These are phyloP conservation scores for Scaptomyza montana DNA, from an alignment of 1,140 invertebrate species.

Conservation along the genomic window DNA sequence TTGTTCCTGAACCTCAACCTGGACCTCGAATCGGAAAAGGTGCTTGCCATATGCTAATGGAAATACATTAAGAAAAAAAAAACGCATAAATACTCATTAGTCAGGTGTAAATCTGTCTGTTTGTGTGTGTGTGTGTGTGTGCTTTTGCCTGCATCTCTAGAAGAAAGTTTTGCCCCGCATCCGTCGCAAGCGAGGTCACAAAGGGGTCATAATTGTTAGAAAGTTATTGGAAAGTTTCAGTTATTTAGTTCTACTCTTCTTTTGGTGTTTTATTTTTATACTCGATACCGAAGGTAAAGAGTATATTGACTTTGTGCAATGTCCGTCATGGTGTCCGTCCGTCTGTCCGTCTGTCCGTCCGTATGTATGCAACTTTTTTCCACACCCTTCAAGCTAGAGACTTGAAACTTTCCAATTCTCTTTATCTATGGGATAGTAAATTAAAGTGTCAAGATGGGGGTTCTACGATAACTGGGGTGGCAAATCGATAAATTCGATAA, in stretches of 20 bases:
- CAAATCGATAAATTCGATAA: too few relatives aligned
- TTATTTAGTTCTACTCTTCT: constrained; percentile 23
- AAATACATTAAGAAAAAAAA: constrained; percentile 65
- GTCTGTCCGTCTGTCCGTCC: too few relatives aligned
- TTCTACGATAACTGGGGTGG: too few relatives aligned
- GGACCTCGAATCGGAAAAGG: constrained; percentile 27
- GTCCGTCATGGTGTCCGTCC: too few relatives aligned
- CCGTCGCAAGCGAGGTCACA: constrained; percentile 35
- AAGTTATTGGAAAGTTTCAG: constrained; percentile 64
- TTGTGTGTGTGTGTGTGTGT: constrained; percentile 13
- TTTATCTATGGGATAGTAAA: too few relatives aligned
- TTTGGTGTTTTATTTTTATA: not conserved
- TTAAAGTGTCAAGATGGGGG: too few relatives aligned
- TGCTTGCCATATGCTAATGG: constrained; percentile 68
- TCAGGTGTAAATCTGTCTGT: constrained; percentile 16
- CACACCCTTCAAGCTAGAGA: too few relatives aligned
- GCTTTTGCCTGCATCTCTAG: constrained; percentile 5
- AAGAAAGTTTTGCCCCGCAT: constrained; percentile 58
- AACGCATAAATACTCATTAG: constrained; percentile 79
- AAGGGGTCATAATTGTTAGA: constrained; percentile 65
- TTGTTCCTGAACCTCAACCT: not conserved
- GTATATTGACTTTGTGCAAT: too few relatives aligned
- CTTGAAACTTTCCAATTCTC: too few relatives aligned
- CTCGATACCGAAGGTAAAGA: too few relatives aligned
- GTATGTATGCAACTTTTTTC: too few relatives aligned